Conservation (phyloP, 2,113 vertebrate genomes). For the Pristiophorus japonicus region DNA sequence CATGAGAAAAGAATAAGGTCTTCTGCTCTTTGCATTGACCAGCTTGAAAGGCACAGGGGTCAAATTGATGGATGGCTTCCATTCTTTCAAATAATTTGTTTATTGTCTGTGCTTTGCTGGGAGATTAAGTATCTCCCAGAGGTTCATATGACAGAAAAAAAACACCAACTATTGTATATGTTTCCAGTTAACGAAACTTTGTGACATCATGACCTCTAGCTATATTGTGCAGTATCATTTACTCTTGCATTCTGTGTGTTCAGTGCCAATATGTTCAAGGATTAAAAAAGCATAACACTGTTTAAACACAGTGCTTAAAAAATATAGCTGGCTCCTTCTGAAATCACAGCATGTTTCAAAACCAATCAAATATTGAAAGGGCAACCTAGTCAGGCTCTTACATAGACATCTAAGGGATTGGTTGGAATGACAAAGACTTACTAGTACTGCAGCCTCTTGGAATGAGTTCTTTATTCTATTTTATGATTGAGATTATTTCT, state of each 20-base stretch:
- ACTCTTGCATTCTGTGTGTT: neutral
- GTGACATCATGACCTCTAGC: neutral
- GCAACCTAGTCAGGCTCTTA: neutral
- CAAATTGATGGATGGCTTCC: conserved; percentile 29
- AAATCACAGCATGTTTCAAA: conserved; percentile 11
- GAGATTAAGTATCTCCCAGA: conserved; percentile 12
- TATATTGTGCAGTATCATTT: conserved; percentile 10
- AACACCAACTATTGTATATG: neutral
- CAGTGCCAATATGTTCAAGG: conserved; percentile 23
- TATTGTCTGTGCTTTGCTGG: neutral
- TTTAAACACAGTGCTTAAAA: neutral
- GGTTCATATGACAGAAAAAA: neutral
- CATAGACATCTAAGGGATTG: neutral
- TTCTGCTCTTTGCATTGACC: neutral
- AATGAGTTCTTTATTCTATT: no score
- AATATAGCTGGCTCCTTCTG: neutral
- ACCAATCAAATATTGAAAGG: conserved; percentile 11
- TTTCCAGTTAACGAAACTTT: conserved; percentile 21
- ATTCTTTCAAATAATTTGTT: conserved; percentile 32
- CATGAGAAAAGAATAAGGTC: neutral
- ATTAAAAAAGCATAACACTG: neutral
- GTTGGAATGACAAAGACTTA: conserved; percentile 8
- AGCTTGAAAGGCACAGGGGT: neutral
- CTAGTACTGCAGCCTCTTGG: no score
- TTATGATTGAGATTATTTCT: conserved; percentile 1